A percentile compares a stretch with the other conserved stretches of the same genome.
Conservation (phyloP, 2,888 invertebrate genomes). For the Cheilosia scutellata region DNA sequence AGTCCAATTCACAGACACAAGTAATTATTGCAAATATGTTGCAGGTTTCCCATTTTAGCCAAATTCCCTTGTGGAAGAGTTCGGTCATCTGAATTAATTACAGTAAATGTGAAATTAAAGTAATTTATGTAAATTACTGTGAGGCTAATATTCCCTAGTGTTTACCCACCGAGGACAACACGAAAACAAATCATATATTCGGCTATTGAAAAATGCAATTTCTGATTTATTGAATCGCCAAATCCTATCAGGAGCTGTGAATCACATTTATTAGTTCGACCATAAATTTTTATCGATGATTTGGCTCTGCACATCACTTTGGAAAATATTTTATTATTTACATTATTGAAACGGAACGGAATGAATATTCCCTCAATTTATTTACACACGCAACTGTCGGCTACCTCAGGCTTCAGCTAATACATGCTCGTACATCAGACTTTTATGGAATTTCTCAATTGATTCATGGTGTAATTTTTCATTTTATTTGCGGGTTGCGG, state of each 20-base stretch:
- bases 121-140: too few relatives aligned
- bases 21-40: too few relatives aligned
- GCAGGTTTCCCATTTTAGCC: too few relatives aligned
- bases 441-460: slow-evolving; percentile 22
- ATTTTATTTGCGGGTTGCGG: background rate
- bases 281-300: slow-evolving; percentile 28
- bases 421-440: background rate
- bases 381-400: slow-evolving; percentile 17
- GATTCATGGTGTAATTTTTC: slow-evolving; percentile 26
- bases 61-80: too few relatives aligned
- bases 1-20: too few relatives aligned
- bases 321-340: slow-evolving; percentile 19
- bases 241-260: background rate
- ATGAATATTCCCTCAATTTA: slow-evolving; percentile 13
- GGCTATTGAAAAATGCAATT: background rate
- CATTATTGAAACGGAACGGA: background rate
- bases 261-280: slow-evolving; percentile 14
- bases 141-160: too few relatives aligned
- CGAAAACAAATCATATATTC: background rate
- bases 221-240: slow-evolving; percentile 21
- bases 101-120: too few relatives aligned
- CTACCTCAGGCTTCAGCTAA: background rate
- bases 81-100: too few relatives aligned
- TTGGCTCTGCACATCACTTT: background rate
- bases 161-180: too few relatives aligned